Base-by-base conservation (phyloP, 2,797 vertebrate genomes). In the Amniataba percoides region DNA sequence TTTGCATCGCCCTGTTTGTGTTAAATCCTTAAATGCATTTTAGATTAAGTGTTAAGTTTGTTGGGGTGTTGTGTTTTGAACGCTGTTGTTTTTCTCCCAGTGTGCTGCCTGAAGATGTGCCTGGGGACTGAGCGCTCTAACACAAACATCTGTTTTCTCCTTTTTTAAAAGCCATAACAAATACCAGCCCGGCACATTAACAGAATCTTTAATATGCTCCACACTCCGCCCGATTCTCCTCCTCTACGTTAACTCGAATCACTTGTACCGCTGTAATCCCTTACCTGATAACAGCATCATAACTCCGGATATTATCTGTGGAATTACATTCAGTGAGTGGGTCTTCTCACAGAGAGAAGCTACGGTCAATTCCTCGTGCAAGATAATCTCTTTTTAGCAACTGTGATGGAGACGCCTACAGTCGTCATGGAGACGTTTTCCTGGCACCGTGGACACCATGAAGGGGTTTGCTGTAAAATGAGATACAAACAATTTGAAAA, bases 71-170 rank as follows among this genome's bases (percentile, higher is more conserved):
- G 34, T 36, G 34, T 36, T 36, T 80, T 83, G 34, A 60, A 43
- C 36, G 15, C 64, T 53, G 48, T 74, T 83, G 59, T 85, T 82
- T 83, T 77, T 71, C 69, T 74, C 31, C 55, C 69, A 46, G 67
- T 55, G 63, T 51, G 55, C 62, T 74, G 69, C 82, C 77, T 81
- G 55, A 72, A 70, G 78, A 80, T 70, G 77, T 61, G 81, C 84
- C 87, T 69, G 77, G 89, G 87, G 90, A 92, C 53, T 49, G 71
- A 81, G 57, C 45, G 48, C 58, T 85, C 66, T n/a, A 89, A 87
- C 83, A 62, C 80, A 88, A 92, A 88, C 94, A 94, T 92, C 89
- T 94, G 92, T 91, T 90, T 87, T 61, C 70, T 84, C 49, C 68
- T 65, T 40, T 76, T 86, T 69, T 53, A 78, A 85, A 83, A 83